A percentile compares a stretch with the other conserved stretches of the same genome.
phyloP scores from a whole-genome alignment of 2,888 invertebrate species.

The Watsonalla cultraria region DNA sequence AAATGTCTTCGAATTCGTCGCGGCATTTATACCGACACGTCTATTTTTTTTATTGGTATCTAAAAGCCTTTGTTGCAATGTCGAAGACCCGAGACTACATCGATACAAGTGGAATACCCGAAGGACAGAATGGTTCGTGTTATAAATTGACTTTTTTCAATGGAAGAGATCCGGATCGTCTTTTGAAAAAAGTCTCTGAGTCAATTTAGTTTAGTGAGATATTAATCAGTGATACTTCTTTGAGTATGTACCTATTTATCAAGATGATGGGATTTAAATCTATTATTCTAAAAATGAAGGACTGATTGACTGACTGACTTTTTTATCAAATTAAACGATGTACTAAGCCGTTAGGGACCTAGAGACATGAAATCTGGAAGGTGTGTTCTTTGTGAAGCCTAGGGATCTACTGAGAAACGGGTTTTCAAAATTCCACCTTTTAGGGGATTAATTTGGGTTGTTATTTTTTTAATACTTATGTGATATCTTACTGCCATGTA shows the following conservation, averaged over 20 bases:
- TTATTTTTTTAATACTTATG: no score
- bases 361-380: no score
- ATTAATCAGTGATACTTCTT: not conserved
- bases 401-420: no score
- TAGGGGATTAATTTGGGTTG: no score
- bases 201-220: not conserved
- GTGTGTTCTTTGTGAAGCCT: no score
- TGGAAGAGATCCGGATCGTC: not conserved
- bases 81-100: not conserved
- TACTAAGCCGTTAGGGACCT: no score
- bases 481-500: no score
- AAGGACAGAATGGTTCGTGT: not conserved
- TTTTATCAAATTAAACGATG: no score
- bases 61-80: conserved; percentile 2
- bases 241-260: not conserved
- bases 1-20: not conserved
- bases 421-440: no score
- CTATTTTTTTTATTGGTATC: not conserved
- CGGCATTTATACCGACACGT: not conserved
- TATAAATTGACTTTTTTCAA: not conserved
- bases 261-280: no score
- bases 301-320: no score
- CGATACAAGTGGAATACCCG: not conserved
- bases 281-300: no score
- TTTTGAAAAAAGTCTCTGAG: not conserved